Evolutionary conservation across 2,888 invertebrate genomes (phyloP).

Genomic region (Micoletzkya japonica): DNA sequence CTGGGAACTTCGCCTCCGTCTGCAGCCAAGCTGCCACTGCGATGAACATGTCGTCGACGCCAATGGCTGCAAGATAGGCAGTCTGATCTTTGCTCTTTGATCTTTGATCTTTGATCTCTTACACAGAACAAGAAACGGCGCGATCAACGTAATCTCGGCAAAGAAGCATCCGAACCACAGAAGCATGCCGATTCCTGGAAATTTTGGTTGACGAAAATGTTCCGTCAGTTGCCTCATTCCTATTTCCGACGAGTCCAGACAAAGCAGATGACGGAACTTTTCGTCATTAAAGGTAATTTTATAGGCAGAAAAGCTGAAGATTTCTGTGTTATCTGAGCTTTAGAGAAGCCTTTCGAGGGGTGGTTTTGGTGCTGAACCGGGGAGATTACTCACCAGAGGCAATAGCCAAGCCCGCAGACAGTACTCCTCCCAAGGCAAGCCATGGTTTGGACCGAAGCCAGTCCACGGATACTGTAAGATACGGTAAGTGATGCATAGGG

Average conservation of each 20-base stretch:
- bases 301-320: no score
- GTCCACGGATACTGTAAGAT: slow-evolving; percentile 50
- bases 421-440: slow-evolving; percentile 84
- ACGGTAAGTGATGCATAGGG: not conserved
- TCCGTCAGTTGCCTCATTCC: not conserved
- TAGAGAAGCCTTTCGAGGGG: no score
- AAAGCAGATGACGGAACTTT: no score
- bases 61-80: slow-evolving; percentile 76
- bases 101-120: slow-evolving; percentile 37
- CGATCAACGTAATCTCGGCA: slow-evolving; percentile 89
- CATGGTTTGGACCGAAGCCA: slow-evolving; percentile 75
- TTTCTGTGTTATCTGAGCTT: no score
- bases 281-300: no score
- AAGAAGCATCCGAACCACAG: slow-evolving; percentile 88
- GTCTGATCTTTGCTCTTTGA: not conserved
- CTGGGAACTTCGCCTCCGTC: slow-evolving; percentile 71
- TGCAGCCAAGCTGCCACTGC: slow-evolving; percentile 92
- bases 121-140: slow-evolving; percentile 80
- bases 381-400: slow-evolving; percentile 65
- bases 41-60: slow-evolving; percentile 93
- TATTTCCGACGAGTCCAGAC: no score
- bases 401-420: slow-evolving; percentile 88
- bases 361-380: no score
- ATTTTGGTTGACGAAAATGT: slow-evolving; percentile 59
- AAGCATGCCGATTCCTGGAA: slow-evolving; percentile 82